phyloP scores from a whole-genome alignment of 2,797 vertebrate species.

The Bradypus variegatus region DNA sequence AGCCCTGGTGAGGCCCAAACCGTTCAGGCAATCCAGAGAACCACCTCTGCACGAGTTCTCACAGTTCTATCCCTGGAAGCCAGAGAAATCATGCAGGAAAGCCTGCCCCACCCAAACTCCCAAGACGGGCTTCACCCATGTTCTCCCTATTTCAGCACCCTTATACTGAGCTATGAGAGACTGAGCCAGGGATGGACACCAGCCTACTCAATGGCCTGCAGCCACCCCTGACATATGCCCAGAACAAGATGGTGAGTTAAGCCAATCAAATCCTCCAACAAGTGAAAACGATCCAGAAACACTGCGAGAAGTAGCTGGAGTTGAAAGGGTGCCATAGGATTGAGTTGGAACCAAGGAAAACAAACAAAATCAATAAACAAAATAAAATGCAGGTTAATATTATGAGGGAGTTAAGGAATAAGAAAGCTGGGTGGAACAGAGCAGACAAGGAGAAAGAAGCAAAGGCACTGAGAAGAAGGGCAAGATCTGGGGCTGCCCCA shows the following conservation, averaged over 20 bases:
- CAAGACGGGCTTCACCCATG: background rate
- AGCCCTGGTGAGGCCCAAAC: background rate
- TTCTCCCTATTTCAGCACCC: background rate
- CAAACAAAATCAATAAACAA: background rate
- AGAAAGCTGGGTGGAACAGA: background rate
- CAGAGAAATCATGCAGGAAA: background rate
- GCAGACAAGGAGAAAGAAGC: background rate
- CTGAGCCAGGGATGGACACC: background rate
- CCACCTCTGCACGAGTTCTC: background rate
- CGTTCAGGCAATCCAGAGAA: background rate
- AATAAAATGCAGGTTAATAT: background rate
- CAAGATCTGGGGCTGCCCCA: fast-evolving
- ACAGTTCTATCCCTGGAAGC: background rate
- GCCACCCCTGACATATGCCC: background rate
- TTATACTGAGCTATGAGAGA: background rate
- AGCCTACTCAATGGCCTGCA: background rate
- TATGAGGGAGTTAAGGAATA: background rate
- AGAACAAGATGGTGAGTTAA: background rate
- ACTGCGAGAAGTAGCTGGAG: background rate
- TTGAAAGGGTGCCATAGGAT: background rate
- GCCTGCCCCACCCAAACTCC: background rate
- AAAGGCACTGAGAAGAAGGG: background rate
- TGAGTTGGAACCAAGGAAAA: background rate
- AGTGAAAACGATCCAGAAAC: background rate
- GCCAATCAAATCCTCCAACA: background rate